Percentiles rank a stretch among this genome's conserved stretches.
Evolutionary conservation across 2,113 vertebrate species (phyloP).

Genomic region (Microtus richardsoni): DNA sequence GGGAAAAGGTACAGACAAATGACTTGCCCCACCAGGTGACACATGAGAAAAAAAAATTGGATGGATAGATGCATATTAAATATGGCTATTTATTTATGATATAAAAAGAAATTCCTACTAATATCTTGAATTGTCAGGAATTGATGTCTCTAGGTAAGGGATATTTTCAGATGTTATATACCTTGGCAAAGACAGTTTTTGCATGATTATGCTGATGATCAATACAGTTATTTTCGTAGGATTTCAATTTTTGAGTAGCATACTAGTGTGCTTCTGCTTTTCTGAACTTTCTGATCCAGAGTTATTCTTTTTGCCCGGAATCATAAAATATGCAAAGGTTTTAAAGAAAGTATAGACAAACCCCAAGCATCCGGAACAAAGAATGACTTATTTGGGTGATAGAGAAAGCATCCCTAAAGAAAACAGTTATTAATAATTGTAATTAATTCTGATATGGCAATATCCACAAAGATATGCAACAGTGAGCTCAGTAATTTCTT

Average conservation of each 20-base stretch:
- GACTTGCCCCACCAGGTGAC: neutral
- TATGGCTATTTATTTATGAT: slow-evolving; percentile 45
- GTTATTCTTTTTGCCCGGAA: slow-evolving; percentile 18
- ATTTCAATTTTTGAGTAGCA: neutral
- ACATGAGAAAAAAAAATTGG: neutral
- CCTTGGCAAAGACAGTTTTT: neutral
- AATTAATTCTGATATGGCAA: slow-evolving; percentile 85
- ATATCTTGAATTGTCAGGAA: slow-evolving; percentile 59
- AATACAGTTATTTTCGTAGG: neutral
- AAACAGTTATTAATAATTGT: slow-evolving; percentile 84
- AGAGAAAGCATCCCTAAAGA: slow-evolving; percentile 70
- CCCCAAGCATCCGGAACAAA: slow-evolving; percentile 42
- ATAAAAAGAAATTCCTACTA: slow-evolving; percentile 13
- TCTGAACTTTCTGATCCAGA: slow-evolving; percentile 8
- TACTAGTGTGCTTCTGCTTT: slow-evolving; percentile 12
- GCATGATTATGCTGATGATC: neutral
- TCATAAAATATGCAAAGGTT: slow-evolving; percentile 62
- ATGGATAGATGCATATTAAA: slow-evolving; percentile 1
- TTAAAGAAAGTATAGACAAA: slow-evolving; percentile 52
- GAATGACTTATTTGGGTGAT: slow-evolving; percentile 73
- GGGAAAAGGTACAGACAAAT: slow-evolving; percentile 27
- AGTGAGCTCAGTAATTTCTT: slow-evolving; percentile 83
- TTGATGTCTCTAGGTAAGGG: neutral
- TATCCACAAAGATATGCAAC: slow-evolving; percentile 84
- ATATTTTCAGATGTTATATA: neutral